Conservation (phyloP, 2,113 vertebrate genomes). For the Petrocephalus microphthalmus region DNA sequence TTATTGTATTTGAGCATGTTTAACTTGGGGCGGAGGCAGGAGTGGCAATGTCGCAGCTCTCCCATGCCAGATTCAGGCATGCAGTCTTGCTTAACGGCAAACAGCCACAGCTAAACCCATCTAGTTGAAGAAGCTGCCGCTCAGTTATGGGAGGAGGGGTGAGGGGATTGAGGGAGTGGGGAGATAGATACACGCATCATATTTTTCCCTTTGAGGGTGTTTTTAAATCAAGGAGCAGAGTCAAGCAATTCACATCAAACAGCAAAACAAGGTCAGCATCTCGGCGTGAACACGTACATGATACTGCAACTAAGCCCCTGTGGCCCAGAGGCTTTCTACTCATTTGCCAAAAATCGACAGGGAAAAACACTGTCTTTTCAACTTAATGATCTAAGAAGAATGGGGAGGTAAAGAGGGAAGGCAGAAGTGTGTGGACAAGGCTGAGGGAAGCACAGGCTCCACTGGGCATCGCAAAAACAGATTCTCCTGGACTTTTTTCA, state of each 20-base stretch:
- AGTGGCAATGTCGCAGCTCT: neutral
- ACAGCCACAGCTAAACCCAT: neutral
- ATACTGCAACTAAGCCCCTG: neutral
- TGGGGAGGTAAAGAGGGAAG: neutral
- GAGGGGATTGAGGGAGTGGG: neutral
- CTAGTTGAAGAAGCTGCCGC: neutral
- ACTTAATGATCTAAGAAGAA: conserved; percentile 6
- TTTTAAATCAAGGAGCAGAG: conserved; percentile 4
- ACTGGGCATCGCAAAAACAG: conserved; percentile 15
- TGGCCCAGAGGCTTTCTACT: neutral
- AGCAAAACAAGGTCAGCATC: conserved; percentile 1
- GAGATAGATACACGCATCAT: neutral
- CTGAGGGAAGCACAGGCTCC: neutral
- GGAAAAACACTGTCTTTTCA: neutral
- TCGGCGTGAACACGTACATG: neutral
- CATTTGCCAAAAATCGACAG: conserved; percentile 10
- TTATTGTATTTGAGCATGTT: conserved; percentile 23
- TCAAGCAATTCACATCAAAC: neutral
- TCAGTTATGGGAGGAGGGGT: neutral
- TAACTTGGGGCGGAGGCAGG: conserved; percentile 1
- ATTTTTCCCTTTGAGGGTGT: conserved; percentile 4
- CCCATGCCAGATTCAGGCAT: neutral
- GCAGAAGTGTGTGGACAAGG: neutral
- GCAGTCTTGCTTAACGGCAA: conserved; percentile 16
- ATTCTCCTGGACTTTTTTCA: neutral